Evolutionary conservation across 2,888 invertebrate species (phyloP).

Genomic region (Macropis europaea): DNA sequence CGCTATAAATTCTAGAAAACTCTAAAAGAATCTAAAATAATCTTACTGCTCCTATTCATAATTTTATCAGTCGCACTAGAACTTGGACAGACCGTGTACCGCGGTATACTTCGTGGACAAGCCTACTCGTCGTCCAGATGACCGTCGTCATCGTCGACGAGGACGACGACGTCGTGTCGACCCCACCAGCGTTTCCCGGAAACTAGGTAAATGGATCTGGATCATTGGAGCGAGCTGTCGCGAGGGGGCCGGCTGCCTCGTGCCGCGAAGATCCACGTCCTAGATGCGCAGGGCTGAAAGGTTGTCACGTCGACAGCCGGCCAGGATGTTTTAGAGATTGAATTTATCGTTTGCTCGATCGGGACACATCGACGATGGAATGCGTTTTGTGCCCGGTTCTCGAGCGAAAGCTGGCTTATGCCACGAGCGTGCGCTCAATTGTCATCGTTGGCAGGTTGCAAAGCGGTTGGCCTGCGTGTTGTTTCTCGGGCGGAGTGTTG

Average conservation of each 20-base stretch:
- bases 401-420: too few species aligned
- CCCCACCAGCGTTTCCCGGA: constrained; percentile 41
- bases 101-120: background rate
- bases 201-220: constrained; percentile 71
- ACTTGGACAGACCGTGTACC: background rate
- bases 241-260: background rate
- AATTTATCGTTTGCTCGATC: constrained; percentile 12
- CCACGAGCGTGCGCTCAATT: too few species aligned
- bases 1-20: too few species aligned
- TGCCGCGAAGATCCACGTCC: constrained; percentile 7
- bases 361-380: too few species aligned
- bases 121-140: constrained; percentile 23
- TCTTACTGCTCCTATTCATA: too few species aligned
- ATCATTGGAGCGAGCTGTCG: constrained; percentile 52
- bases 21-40: too few species aligned
- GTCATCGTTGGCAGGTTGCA: too few species aligned
- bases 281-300: constrained; percentile 25
- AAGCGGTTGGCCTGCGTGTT: background rate
- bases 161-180: background rate
- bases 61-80: too few species aligned
- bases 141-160: constrained; percentile 1
- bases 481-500: too few species aligned
- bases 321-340: constrained; percentile 9
- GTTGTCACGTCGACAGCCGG: constrained; percentile 13
- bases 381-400: too few species aligned